Evolutionary conservation across 2,797 vertebrate genomes (phyloP).

Genomic region (Parauchenoglanis ngamensis): DNA sequence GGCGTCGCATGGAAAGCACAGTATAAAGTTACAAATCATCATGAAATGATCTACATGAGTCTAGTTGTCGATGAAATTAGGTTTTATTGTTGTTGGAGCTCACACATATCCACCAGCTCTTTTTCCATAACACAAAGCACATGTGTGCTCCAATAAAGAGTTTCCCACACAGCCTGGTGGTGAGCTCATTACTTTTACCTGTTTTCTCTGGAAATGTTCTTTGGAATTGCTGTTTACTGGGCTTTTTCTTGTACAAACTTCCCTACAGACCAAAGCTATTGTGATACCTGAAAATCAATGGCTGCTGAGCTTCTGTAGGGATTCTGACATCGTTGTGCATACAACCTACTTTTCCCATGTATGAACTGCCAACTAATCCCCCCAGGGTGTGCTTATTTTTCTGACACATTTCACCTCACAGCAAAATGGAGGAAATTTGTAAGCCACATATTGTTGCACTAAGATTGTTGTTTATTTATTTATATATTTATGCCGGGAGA

Average conservation of each 20-base stretch:
- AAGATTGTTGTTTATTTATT: neutral
- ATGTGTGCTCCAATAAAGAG: constrained; percentile 2
- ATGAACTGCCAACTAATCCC: constrained; percentile 10
- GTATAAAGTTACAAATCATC: neutral
- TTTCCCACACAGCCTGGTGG: neutral
- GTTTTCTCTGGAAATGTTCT: neutral
- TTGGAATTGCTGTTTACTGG: constrained; percentile 13
- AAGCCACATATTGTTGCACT: neutral
- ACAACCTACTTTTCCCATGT: constrained; percentile 8
- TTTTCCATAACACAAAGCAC: constrained; percentile 17
- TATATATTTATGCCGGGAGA: no score
- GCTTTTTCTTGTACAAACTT: neutral
- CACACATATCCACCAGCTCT: neutral
- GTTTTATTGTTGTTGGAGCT: constrained; percentile 12
- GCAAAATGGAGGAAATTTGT: constrained; percentile 7
- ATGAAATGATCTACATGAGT: neutral
- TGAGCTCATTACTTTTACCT: constrained; percentile 13
- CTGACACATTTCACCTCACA: neutral
- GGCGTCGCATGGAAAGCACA: neutral
- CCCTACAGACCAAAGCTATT: neutral
- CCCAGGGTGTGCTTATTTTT: constrained; percentile 3
- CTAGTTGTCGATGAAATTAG: neutral
- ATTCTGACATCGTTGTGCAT: constrained; percentile 29
- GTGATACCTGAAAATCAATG: constrained; percentile 29
- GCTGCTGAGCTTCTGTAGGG: constrained; percentile 22